phyloP scores from a whole-genome alignment of 2,797 vertebrate genomes.

The Coendou prehensilis region DNA sequence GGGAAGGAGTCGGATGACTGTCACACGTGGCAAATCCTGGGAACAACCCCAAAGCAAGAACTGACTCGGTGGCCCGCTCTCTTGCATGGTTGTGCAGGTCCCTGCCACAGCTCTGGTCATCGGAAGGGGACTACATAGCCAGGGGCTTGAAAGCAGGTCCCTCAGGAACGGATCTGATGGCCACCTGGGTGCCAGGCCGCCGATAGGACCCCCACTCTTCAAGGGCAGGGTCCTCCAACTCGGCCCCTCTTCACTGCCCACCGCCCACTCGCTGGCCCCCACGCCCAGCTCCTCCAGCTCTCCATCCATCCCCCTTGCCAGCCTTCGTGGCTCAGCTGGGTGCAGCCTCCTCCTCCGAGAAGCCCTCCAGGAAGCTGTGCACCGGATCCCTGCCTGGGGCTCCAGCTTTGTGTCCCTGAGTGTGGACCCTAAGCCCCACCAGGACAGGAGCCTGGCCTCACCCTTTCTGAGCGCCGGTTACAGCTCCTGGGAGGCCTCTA shows the following conservation, averaged over 20 bases:
- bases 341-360: neutral
- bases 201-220: rapidly evolving
- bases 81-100: neutral
- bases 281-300: too few relatives aligned
- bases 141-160: neutral
- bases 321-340: neutral
- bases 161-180: rapidly evolving
- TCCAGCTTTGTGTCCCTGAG: neutral
- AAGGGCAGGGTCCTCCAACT: neutral
- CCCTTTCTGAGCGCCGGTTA: neutral
- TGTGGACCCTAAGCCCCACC: neutral
- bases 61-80: neutral
- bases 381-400: rapidly evolving
- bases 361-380: neutral
- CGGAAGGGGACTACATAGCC: rapidly evolving
- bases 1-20: neutral
- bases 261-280: rapidly evolving
- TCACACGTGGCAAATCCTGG: rapidly evolving
- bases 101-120: neutral
- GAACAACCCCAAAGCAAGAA: too few relatives aligned
- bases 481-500: neutral
- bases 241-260: neutral
- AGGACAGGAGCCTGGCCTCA: neutral
- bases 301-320: neutral
- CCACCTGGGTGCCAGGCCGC: neutral